These are phyloP conservation scores for Lasioglossum pauxillum DNA, from an alignment of 2,888 invertebrate species.

Conservation along the genomic window DNA sequence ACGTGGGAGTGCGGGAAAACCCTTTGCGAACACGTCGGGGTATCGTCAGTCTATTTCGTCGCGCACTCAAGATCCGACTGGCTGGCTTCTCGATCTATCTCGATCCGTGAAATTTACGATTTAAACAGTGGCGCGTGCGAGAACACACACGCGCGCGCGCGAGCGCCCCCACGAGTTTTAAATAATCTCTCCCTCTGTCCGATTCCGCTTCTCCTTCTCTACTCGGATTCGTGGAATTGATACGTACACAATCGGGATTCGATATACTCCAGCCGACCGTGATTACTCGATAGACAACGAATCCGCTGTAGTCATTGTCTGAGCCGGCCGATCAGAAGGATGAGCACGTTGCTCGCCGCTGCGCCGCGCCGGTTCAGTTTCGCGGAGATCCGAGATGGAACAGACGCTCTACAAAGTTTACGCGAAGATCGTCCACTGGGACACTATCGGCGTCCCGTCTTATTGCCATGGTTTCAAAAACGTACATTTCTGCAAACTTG, in stretches of 20 bases:
- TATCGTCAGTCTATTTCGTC: slow-evolving; percentile 30
- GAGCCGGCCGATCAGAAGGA: neutral
- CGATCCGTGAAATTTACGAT: slow-evolving; percentile 15
- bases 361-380: neutral
- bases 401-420: slow-evolving; percentile 11
- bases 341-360: neutral
- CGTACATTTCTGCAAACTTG: neutral
- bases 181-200: slow-evolving; percentile 33
- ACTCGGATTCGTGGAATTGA: slow-evolving; percentile 38
- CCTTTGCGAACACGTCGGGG: neutral
- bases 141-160: neutral
- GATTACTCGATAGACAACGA: neutral
- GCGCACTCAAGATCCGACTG: neutral
- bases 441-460: neutral
- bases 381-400: slow-evolving; percentile 7
- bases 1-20: slow-evolving; percentile 1
- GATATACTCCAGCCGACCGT: neutral
- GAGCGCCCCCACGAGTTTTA: slow-evolving; percentile 30
- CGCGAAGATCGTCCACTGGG: slow-evolving; percentile 13
- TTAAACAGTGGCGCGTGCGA: slow-evolving; percentile 9
- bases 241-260: neutral
- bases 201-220: slow-evolving; percentile 3
- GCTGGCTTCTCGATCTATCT: neutral
- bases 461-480: neutral
- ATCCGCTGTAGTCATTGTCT: neutral